Percentiles rank a stretch among this genome's conserved stretches.
Evolutionary conservation across 2,888 invertebrate species (phyloP).

Genomic region (Orthonychiurus folsomi): DNA sequence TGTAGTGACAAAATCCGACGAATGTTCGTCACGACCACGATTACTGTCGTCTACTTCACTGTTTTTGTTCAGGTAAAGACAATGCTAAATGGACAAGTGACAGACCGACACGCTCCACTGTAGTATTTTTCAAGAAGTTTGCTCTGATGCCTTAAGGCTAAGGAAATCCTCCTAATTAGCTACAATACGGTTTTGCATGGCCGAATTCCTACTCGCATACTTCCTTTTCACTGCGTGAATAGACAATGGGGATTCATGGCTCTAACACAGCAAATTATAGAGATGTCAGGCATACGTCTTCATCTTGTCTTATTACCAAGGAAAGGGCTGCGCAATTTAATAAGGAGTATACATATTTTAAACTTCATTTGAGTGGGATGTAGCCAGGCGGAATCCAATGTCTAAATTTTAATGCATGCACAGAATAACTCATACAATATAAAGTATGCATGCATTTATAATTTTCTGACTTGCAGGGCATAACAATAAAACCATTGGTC

Average conservation of each 20-base stretch:
- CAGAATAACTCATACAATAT: background rate
- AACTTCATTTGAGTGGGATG: too few relatives aligned
- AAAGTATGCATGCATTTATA: conserved; percentile 1
- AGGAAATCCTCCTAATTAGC: background rate
- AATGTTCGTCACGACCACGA: conserved; percentile 95
- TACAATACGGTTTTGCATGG: conserved; percentile 4
- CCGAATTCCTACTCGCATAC: conserved; percentile 11
- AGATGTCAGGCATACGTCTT: too few relatives aligned
- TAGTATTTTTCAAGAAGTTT: too few relatives aligned
- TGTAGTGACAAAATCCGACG: conserved; percentile 49
- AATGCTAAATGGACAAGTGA: too few relatives aligned
- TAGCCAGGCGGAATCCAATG: too few relatives aligned
- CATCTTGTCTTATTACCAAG: too few relatives aligned
- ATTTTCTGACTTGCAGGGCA: conserved; percentile 58
- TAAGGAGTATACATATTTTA: too few relatives aligned
- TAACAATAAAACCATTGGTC: conserved; percentile 95
- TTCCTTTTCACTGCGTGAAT: background rate
- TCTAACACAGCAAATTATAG: too few relatives aligned
- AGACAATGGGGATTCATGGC: too few relatives aligned
- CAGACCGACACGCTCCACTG: too few relatives aligned
- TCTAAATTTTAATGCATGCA: conserved; percentile 1
- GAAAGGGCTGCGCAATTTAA: too few relatives aligned
- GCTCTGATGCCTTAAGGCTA: background rate
- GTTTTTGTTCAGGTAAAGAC: conserved; percentile 88
- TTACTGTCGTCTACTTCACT: conserved; percentile 94